Evolutionary conservation across 2,888 invertebrate genomes (phyloP).

Genomic region (Tinea trinotella): DNA sequence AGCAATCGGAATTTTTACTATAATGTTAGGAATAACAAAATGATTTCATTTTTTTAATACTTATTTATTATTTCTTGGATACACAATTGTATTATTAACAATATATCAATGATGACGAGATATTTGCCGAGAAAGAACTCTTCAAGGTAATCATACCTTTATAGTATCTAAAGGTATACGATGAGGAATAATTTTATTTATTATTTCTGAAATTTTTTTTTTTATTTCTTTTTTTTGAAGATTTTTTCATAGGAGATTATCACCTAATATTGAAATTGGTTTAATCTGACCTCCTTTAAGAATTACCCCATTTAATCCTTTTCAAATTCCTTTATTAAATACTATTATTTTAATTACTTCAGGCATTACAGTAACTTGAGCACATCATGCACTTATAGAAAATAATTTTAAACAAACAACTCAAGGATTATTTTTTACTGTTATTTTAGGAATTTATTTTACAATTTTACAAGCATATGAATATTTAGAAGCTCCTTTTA

Average conservation of each 20-base stretch:
- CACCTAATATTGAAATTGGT: too few relatives aligned
- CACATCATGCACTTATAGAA: constrained; percentile 53
- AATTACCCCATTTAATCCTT: too few relatives aligned
- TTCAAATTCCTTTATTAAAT: too few relatives aligned
- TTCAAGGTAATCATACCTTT: constrained; percentile 74
- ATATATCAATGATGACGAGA: constrained; percentile 81
- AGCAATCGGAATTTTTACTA: constrained; percentile 70
- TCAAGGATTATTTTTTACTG: constrained; percentile 63
- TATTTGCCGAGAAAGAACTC: constrained; percentile 77
- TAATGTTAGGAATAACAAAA: constrained; percentile 72
- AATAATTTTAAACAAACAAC: constrained; percentile 42
- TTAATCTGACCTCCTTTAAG: too few relatives aligned
- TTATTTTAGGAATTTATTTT: constrained; percentile 76
- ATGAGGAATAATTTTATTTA: too few relatives aligned
- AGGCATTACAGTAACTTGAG: constrained; percentile 77
- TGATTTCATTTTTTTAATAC: constrained; percentile 76
- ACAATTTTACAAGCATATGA: constrained; percentile 77
- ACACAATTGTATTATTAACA: constrained; percentile 56
- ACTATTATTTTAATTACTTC: too few relatives aligned
- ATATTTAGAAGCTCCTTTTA: constrained; percentile 74
- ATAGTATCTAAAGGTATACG: constrained; percentile 72
- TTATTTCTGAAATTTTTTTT: constrained; percentile 78
- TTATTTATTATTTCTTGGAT: constrained; percentile 65
- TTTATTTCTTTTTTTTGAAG: constrained; percentile 74
- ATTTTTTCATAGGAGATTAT: too few relatives aligned